Conservation (phyloP, 2,113 vertebrate species). For the Bathybates hornii region DNA sequence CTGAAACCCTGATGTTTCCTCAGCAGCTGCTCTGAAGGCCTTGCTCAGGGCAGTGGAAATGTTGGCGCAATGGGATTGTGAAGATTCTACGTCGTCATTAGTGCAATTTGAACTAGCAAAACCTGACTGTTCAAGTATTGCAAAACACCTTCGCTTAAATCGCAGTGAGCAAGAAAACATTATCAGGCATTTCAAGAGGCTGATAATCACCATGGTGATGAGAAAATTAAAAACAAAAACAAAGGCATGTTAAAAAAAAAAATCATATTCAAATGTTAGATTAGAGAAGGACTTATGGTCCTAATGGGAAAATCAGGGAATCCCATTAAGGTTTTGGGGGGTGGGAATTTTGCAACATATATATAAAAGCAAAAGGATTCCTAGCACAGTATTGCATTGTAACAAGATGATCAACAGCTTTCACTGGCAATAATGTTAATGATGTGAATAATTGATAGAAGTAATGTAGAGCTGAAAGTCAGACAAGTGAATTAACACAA, state of each 20-base stretch:
- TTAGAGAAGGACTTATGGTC: neutral
- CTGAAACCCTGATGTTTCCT: neutral
- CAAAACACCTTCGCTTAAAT: neutral
- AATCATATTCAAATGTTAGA: neutral
- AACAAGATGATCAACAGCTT: neutral
- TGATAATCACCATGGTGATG: neutral
- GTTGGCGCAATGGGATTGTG: neutral
- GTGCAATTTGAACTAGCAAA: neutral
- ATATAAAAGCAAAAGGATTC: neutral
- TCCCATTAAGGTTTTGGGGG: neutral
- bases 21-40: neutral
- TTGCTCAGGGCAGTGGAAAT: neutral
- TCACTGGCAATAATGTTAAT: neutral
- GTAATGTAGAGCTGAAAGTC: neutral
- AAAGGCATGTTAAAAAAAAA: neutral
- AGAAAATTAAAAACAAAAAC: neutral
- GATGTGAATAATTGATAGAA: neutral
- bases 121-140: neutral
- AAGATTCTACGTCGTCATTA: neutral
- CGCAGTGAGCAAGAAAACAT: neutral
- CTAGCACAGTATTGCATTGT: neutral
- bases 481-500: neutral
- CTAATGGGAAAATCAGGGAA: neutral
- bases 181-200: neutral
- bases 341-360: neutral